Evolutionary conservation across 2,113 vertebrate species (phyloP), one percentile per base, ranked within the genome.

Genomic region (Aspidoscelis tigris): DNA sequence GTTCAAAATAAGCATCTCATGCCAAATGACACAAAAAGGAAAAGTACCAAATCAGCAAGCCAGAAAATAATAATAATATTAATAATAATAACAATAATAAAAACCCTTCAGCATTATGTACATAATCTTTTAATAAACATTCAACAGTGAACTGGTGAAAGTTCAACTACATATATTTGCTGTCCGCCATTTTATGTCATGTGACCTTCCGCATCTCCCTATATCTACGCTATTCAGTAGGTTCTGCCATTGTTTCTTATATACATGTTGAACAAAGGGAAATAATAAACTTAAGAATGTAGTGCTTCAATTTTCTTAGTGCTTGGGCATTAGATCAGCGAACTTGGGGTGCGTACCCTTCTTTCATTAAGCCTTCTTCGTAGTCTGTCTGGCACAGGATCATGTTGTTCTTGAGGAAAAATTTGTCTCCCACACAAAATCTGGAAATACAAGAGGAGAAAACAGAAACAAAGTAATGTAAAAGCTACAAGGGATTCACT

Each of bases 351-450:
- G 97, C 97, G 3, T 98, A 99, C 78, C 98, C 98, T 94, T 99
- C 99, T 96, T 99, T 99, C 98, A 99, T 98, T 92, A 99, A 97
- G 88, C 98, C 98, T 88, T 99, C 99, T 90, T 99, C 99, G 87
- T 99, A 99, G 97, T 99, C 99, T 3, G 98, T 99, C 97, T 99
- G 99, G 96, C 98, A 99, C 89, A 99, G 97, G 92, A 99, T 99
- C 99, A 99, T 99, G 96, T 99, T 99, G 96, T 99, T 99, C 97
- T 99, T 99, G 94, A 99, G 96, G 96, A 99, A 99, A 95, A 99
- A 99, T 95, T 99, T 99, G 95, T 99, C 99, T 95, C 99, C 99
- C 21, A 99, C 98, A 77, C 99, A 99, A 97, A 99, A 99, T 94
- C 99, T 99, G 96, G 80, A 95, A 94, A 94, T 55, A 89, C 70